phyloP scores from a whole-genome alignment of 2,797 vertebrate genomes.

The Lophius americanus region DNA sequence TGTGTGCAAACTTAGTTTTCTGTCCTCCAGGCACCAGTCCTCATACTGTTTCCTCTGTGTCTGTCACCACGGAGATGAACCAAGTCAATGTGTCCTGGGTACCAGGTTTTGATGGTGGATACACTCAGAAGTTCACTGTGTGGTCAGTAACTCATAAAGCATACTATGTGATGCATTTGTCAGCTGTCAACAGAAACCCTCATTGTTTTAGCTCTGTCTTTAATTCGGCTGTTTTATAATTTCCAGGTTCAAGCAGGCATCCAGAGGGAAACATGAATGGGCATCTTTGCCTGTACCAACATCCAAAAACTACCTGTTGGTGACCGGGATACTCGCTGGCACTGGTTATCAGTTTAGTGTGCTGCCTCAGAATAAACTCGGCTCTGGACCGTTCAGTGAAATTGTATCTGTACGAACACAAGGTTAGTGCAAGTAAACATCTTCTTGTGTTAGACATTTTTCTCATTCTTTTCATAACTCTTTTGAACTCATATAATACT shows the following conservation, averaged over 20 bases:
- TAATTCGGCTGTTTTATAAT: not conserved
- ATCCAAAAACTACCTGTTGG: slow-evolving; percentile 85
- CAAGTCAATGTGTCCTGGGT: slow-evolving; percentile 93
- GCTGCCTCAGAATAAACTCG: slow-evolving; percentile 95
- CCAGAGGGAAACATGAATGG: slow-evolving; percentile 92
- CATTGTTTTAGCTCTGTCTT: not conserved
- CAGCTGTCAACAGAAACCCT: not conserved
- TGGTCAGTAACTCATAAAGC: slow-evolving; percentile 82
- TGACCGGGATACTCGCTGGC: slow-evolving; percentile 86
- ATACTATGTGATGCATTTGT: not conserved
- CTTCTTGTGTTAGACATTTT: not conserved
- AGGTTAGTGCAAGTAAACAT: slow-evolving; percentile 66
- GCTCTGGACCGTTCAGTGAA: slow-evolving; percentile 95
- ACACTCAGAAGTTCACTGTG: slow-evolving; percentile 93
- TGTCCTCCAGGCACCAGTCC: slow-evolving; percentile 89
- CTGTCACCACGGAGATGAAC: slow-evolving; percentile 82
- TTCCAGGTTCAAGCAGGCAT: slow-evolving; percentile 86
- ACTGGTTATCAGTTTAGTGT: slow-evolving; percentile 93
- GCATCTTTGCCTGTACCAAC: slow-evolving; percentile 87
- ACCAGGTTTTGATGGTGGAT: slow-evolving; percentile 94
- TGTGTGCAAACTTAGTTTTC: not conserved
- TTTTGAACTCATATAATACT: not conserved
- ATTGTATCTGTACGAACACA: slow-evolving; percentile 87
- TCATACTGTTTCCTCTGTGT: slow-evolving; percentile 86
- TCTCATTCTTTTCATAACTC: not conserved